Evolutionary conservation across 2,113 vertebrate species (phyloP).

Genomic region (Garra rufa): DNA sequence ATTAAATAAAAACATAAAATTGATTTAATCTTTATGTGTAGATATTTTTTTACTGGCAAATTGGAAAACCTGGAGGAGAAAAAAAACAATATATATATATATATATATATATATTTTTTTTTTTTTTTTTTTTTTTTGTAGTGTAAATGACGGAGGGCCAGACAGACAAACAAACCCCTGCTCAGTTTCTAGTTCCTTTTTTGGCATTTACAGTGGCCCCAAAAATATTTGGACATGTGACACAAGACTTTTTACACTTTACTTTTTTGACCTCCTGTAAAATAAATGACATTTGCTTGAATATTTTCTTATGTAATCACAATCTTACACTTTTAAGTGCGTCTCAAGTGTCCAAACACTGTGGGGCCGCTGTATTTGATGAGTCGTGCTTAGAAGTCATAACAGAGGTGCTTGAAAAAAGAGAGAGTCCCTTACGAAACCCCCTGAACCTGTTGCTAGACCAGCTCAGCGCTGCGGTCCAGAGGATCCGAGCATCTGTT

Average conservation of each 20-base stretch:
- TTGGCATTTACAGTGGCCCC: not conserved
- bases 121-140: too few relatives aligned
- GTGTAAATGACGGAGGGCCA: not conserved
- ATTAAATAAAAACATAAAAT: not conserved
- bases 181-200: not conserved
- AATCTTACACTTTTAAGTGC: not conserved
- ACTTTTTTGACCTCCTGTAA: not conserved
- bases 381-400: not conserved
- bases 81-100: too few relatives aligned
- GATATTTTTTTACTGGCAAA: too few relatives aligned
- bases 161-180: not conserved
- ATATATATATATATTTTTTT: too few relatives aligned
- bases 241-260: not conserved
- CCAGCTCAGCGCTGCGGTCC: not conserved
- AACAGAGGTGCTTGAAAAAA: constrained; percentile 22
- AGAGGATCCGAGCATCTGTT: constrained; percentile 65
- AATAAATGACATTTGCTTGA: not conserved
- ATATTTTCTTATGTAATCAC: not conserved
- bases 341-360: not conserved
- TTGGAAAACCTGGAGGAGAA: too few relatives aligned
- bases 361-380: not conserved
- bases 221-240: not conserved
- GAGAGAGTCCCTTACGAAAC: not conserved
- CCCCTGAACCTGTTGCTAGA: constrained; percentile 22
- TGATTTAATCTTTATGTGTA: not conserved